Base-by-base conservation (phyloP, 2,888 invertebrate species). In the Cryptophagus acutangulus region DNA sequence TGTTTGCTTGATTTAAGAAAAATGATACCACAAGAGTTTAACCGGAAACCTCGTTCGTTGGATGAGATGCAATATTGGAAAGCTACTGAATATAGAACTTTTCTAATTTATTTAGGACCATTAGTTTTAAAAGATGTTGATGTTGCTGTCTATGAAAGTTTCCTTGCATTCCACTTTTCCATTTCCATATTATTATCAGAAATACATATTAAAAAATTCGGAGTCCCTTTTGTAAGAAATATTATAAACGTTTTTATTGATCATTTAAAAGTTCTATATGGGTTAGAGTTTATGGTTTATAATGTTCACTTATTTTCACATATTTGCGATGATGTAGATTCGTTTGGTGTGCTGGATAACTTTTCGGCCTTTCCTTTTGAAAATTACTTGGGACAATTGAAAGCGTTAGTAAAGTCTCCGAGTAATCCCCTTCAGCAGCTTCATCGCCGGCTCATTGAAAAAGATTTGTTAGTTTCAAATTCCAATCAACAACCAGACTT, bases 61-160 rank as follows among this genome's bases (percentile, higher is more conserved):
- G 29, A 33, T 13, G 38, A 35, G 17, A 10, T 43, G 16, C 25
- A 24, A n/a, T 33, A 36, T 20, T 45, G 42, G 45, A 43, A 45
- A 29, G 41, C 41, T n/a, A 45, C 41, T 1, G 41, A 45, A 37
- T 33, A 18, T 6, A 41, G 41, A 29, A 31, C 26, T 18, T 43
- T 45, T 45, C 25, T 43, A 34, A 31, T 43, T n/a, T 39, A 45
- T 35, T 13, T 36, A 28, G 38, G 42, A 12, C 42, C 38, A 8
- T 12, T 43, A 14, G 37, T 44, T 17, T 33, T 44, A 17, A 44
- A 45, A 29, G 41, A 35, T 24, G 35, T 44, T 34, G 39, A 33
- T 36, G 13, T 38, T 17, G 34, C 34, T 9, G 33, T 38, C 13
- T 38, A 38, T 38, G 39, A 38, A 38, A 17, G 33, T 38, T 38